phyloP scores from a whole-genome alignment of 2,113 vertebrate species.

The Marcusenius ussheri region DNA sequence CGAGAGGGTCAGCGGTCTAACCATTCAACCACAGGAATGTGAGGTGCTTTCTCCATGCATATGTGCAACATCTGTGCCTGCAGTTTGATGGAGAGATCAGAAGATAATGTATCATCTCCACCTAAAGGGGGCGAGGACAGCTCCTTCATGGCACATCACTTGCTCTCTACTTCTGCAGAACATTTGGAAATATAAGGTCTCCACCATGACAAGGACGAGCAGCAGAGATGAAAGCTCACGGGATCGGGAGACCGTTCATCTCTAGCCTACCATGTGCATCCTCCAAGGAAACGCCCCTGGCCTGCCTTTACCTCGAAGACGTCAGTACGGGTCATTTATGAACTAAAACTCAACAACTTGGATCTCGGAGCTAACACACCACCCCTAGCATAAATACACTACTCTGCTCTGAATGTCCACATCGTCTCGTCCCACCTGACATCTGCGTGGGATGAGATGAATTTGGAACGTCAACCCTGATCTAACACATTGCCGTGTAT shows the following conservation, averaged over 20 bases:
- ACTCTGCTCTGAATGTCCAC: neutral
- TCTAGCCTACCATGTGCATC: conserved; percentile 23
- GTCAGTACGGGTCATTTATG: neutral
- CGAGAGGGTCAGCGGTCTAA: neutral
- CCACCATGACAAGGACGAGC: neutral
- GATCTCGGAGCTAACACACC: neutral
- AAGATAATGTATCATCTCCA: neutral
- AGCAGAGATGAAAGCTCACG: neutral
- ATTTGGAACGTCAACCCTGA: neutral
- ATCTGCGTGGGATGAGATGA: neutral
- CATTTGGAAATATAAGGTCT: neutral
- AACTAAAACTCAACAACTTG: neutral
- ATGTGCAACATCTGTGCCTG: neutral
- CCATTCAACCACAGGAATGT: neutral
- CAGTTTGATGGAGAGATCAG: neutral
- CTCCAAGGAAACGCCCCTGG: conserved; percentile 19
- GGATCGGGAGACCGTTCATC: neutral
- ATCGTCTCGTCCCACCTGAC: neutral
- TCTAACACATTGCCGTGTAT: neutral
- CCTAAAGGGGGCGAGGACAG: neutral
- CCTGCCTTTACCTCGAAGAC: conserved; percentile 10
- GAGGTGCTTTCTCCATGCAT: neutral
- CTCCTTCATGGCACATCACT: neutral
- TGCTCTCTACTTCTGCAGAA: neutral
- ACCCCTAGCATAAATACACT: neutral